Base-by-base conservation (phyloP, 2,888 invertebrate species). In the Anaspis maculata region DNA sequence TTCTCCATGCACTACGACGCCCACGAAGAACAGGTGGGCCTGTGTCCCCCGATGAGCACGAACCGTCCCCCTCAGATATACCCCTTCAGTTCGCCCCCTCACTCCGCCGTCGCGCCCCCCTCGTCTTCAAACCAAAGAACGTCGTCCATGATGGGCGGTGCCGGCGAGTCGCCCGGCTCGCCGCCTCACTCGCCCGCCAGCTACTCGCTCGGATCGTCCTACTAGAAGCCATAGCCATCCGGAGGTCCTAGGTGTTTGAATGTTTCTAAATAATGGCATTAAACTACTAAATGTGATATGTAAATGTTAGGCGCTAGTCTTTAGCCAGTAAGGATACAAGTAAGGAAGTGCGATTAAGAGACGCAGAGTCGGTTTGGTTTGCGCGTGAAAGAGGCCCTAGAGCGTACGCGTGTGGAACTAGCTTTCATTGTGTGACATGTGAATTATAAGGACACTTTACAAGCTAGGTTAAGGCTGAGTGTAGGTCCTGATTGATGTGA, bases 1-100 rank as follows among this genome's bases (percentile, higher is more conserved):
- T 23, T 27, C 24, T 44, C 51, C 4, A 57, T 7, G 12, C 19
- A 47, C 28, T 59, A 56, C 41, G 49, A 52, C 27, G 42, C 44
- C 3, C 44, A 49, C 3, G 57, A 56, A 6, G 56, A 59, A 12
- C 53, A 54, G 28, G 47, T 59, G 16, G 54, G 49, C 32, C 38
- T 59, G 27, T 57, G 19, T 24, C 11, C 6, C 10, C 53, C 37
- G 42, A 51, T 23, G 48, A 48, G 12, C 45, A 46, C 13, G 45
- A 46, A 21, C 30, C 44, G 21, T 48, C 42, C 46, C 46, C 46
- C 45, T 52, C 52, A 26, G 44, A 41, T 23, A 49, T 41, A 21
- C 37, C 45, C 24, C 39, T 51, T 37, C 44, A 19, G 10, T 5
- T 19, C 19, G 19, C 9, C 19, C 19, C 19, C 6, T 19, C 5